Base-by-base conservation (phyloP, 1,140 invertebrate species). In the Drosophila setifemur region DNA sequence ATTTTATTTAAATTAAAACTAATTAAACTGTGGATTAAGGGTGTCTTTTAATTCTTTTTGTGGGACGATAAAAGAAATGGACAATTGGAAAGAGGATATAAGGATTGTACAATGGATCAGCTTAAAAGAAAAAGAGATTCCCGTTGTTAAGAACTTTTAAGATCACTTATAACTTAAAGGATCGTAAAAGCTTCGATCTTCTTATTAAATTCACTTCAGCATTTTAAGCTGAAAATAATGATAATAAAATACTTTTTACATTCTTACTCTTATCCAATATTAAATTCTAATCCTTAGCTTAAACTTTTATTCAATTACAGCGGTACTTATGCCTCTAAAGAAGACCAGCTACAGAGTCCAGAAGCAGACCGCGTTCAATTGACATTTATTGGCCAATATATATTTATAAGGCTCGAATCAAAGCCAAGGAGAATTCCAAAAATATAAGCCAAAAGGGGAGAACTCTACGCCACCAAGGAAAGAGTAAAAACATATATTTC, bases 301-400 rank as follows among this genome's bases (percentile, higher is more conserved):
- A 8, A 63, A 14, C 44, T 53, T 58, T 64, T 29, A 25, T 81
- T 23, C 57, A 73, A 69, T 82, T 82, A 35, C 77, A 82, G 77
- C 35, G 53, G 35, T 35, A 39, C 9, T 35, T 21, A 33, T 14
- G 47, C 23, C 33, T 25, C 54, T 33, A 29, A 11, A 14, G 35
- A 26, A 39, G 16, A 19, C 37, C 16, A 35, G 21, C 29, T 50
- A 42, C 43, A 37, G 18, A 19, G 19, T n/a, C 16, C 43, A 39
- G 29, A 70, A 43, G 61, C 29, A 66, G 37, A 47, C 70, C 53
- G 57, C 85, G 72, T 52, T 75, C 61, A 85, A 85, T 86, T 85
- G 81, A 86, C 81, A 86, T 75, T 86, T 85, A 85, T 85, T 85
- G 81, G 72, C 75, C 79, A 72, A 85, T 72, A 86, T 79, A 86